Conservation (phyloP, 2,113 vertebrate species). For the Bubo scandiacus region DNA sequence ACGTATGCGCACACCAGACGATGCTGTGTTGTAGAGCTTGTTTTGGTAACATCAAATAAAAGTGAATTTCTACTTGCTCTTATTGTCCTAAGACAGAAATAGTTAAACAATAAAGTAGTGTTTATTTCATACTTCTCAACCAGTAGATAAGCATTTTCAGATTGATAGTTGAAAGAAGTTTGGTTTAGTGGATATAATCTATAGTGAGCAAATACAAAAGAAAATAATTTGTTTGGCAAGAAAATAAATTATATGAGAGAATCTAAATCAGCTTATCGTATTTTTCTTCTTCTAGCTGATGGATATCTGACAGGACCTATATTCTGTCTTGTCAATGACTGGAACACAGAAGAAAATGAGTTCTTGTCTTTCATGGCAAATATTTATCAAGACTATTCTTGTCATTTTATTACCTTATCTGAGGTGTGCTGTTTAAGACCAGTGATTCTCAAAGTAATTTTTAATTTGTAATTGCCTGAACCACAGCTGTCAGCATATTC, state of each 20-base stretch:
- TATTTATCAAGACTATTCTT: background rate
- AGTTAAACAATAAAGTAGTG: background rate
- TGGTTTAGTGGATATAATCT: background rate
- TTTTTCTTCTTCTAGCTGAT: background rate
- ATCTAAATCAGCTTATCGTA: background rate
- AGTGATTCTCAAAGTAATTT: background rate
- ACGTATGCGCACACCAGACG: rapidly evolving
- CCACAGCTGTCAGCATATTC: background rate
- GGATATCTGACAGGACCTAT: background rate
- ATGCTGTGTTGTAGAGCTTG: background rate
- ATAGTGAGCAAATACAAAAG: background rate
- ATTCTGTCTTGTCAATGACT: background rate
- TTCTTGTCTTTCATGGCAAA: background rate
- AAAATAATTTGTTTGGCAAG: background rate
- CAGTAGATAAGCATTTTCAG: background rate
- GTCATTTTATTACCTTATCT: background rate
- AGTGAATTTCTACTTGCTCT: background rate
- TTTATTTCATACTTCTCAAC: background rate
- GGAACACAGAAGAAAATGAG: background rate
- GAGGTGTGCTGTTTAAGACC: background rate
- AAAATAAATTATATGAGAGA: background rate
- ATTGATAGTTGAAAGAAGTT: background rate
- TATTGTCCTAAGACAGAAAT: background rate
- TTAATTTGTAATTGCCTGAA: background rate
- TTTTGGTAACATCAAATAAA: background rate